Base-by-base conservation (phyloP, 2,113 vertebrate species). In the Pelecanus crispus region DNA sequence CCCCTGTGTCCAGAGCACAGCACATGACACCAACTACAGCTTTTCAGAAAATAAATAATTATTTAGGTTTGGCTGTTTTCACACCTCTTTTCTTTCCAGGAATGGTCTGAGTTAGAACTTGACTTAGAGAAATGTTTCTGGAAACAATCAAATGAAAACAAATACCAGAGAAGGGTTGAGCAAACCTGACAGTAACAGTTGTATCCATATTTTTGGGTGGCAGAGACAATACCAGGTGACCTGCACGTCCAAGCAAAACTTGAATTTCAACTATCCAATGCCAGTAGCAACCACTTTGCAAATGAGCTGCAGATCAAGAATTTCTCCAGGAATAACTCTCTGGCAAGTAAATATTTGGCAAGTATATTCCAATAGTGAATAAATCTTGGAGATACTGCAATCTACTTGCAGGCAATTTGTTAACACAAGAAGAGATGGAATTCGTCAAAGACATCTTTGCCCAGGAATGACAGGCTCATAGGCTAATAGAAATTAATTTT, bases 281-380 rank as follows among this genome's bases (percentile, higher is more conserved):
- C 31, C 10, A 3, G 34, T 70, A 96, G 19, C n/a, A 80, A 90
- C 31, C 1, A 4, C 47, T 45, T 62, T 31, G 20, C 8, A 8
- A 94, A 59, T 68, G 84, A 81, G 62, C n/a, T 75, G 31, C 61
- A 88, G 79, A 90, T 80, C 53, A 80, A 88, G 18, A 95, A 91
- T 73, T 86, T 91, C 74, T 70, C 38, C 53, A 91, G 68, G 78
- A 96, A 93, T 85, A 94, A 70, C 53, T 80, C 47, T 61, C 59
- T 83, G 66, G 78, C 84, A 95, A 92, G 68, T 95, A 92, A 96
- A 90, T 85, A 95, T 94, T 92, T 95, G 63, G 52, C 74, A 86
- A 87, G 84, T 91, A 36, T 73, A 82, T 58, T 92, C 50, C 91
- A 91, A 91, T 45, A 93, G 50, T 31, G 65, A 88, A 85, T 82